Evolutionary conservation across 2,113 vertebrate genomes (phyloP), one percentile per base, ranked within the genome.

Genomic region (Castor canadensis): DNA sequence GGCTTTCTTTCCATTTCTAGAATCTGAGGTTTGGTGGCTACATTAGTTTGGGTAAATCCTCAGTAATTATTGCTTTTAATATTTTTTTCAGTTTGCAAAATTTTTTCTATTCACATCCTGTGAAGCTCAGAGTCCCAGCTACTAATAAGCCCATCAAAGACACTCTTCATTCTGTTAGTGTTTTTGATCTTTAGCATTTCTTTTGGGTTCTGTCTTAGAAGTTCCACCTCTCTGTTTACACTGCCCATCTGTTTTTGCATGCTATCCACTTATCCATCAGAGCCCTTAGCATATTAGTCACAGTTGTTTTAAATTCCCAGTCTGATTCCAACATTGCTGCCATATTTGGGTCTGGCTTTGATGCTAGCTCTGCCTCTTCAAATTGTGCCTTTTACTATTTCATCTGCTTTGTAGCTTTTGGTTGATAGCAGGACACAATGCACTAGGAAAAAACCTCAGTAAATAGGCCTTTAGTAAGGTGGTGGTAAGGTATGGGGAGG

Each of bases 151-250:
- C 69, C 58, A 69, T 80, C 47, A 71, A 86, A 92, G 67, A 7
- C 54, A 64, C 38, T 79, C 69, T 91, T 95, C 69, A 20, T 93
- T 84, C 30, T 20, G 35, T 58, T 40, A 49, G 38, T 76, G 24
- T 58, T 93, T 94, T 60, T 89, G 1, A 83, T 92, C 30, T 82
- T 58, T 58, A 66, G 40, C 79, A 35, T 93, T 94, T 87, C 71
- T 9, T 69, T 91, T 84, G 32, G 38, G 13, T 71, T 91, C 73
- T 76, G 56, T 94, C 76, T 62, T 89, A 52, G 79, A 64, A 56
- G 86, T 49, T 62, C 22, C n/a, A 38, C 80, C 6, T 17, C 40
- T 92, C 43, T 54, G 66, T 52, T 89, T 91, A 58, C 9, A 52
- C 47, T 86, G 45, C 16, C 35, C n/a, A 22, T 71, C 66, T 82